Evolutionary conservation across 1,140 invertebrate species (phyloP).

Genomic region (Pseudoatta argentina): DNA sequence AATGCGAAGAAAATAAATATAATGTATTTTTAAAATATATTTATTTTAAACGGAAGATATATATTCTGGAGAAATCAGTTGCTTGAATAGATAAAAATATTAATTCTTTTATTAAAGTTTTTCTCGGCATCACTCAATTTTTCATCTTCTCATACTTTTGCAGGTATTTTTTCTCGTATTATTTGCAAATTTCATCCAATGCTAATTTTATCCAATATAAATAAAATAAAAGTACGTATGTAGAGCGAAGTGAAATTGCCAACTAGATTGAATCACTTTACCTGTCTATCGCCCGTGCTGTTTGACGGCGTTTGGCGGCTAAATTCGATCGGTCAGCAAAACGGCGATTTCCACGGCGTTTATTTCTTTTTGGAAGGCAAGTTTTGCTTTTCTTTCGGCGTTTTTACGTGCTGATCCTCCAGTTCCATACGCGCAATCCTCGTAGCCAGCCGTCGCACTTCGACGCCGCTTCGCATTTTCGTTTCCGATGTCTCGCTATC

Average conservation of each 20-base stretch:
- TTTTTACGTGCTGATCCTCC: slow-evolving; percentile 49
- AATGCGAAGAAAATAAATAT: background rate
- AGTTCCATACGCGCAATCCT: slow-evolving; percentile 34
- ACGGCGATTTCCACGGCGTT: slow-evolving; percentile 26
- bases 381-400: slow-evolving; percentile 33
- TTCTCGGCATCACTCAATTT: background rate
- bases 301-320: slow-evolving; percentile 1
- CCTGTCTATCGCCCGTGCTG: slow-evolving; percentile 7
- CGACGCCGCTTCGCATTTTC: slow-evolving; percentile 41
- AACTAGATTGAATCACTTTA: slow-evolving; percentile 8
- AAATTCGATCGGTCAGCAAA: slow-evolving; percentile 40
- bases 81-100: background rate
- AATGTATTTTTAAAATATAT: background rate
- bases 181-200: background rate
- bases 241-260: slow-evolving; percentile 6
- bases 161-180: background rate
- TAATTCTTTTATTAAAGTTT: background rate
- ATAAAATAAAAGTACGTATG: background rate
- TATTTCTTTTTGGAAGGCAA: slow-evolving; percentile 25
- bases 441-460: slow-evolving; percentile 38
- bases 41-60: background rate
- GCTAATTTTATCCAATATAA: background rate
- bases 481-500: slow-evolving; percentile 49
- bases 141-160: background rate
- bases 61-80: background rate